These are phyloP conservation scores for Lichenostomus cassidix DNA, from an alignment of 2,113 vertebrate genomes.

Conservation along the genomic window DNA sequence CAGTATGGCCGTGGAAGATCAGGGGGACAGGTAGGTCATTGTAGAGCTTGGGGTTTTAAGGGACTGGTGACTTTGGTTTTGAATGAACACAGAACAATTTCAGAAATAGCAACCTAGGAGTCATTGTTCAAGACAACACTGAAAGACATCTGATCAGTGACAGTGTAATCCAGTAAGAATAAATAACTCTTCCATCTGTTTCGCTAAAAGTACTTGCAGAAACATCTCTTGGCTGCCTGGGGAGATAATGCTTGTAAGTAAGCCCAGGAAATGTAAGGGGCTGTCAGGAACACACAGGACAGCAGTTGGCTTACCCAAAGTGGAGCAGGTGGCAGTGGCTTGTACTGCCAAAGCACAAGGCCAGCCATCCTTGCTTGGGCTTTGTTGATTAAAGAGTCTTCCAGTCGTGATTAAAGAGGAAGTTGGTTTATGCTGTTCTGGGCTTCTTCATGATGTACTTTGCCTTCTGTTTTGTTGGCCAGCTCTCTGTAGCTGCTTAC, in stretches of 20 bases:
- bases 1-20: constrained; percentile 88
- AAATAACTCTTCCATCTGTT: background rate
- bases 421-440: background rate
- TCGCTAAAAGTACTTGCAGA: background rate
- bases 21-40: constrained; percentile 83
- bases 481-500: background rate
- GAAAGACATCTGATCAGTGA: background rate
- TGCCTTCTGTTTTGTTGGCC: background rate
- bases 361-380: background rate
- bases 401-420: background rate
- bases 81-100: background rate
- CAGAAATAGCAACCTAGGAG: background rate
- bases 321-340: background rate
- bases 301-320: background rate
- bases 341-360: background rate
- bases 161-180: background rate
- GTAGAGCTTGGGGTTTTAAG: background rate
- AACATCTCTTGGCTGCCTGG: background rate
- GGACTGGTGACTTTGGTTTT: background rate
- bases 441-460: background rate
- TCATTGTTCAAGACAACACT: background rate
- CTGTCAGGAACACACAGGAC: background rate
- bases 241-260: background rate
- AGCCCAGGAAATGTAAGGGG: background rate
- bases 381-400: background rate